These are phyloP conservation scores for Tachycineta bicolor DNA, from an alignment of 2,113 vertebrate species.

Conservation along the genomic window DNA sequence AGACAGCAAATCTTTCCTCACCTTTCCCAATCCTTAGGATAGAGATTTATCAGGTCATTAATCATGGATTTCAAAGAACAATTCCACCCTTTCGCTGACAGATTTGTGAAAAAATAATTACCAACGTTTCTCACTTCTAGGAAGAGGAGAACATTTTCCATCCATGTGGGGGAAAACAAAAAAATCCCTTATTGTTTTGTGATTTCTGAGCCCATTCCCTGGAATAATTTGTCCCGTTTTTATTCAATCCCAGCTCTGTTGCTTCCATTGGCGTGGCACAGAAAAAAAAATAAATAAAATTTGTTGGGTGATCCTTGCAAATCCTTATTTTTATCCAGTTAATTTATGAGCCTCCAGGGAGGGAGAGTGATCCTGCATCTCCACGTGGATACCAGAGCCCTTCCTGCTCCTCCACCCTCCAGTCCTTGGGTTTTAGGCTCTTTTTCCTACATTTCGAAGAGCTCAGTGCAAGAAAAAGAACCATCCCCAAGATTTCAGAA, in stretches of 20 bases:
- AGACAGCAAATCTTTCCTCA: background rate
- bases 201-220: rapidly evolving
- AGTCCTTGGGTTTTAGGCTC: background rate
- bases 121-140: background rate
- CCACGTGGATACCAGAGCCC: background rate
- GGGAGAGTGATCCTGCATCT: background rate
- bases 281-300: background rate
- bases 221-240: background rate
- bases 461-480: background rate
- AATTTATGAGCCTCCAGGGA: background rate
- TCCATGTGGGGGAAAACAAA: too few relatives aligned
- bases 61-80: background rate
- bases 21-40: background rate
- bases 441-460: background rate
- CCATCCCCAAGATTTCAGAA: background rate
- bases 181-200: background rate
- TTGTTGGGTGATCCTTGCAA: background rate
- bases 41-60: background rate
- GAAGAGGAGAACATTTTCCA: background rate
- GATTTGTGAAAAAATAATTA: background rate
- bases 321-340: background rate
- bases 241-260: background rate
- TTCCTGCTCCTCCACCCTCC: background rate
- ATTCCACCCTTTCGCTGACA: background rate
- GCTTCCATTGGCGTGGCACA: background rate